phyloP scores from a whole-genome alignment of 2,888 invertebrate genomes.

The Cabera pusaria region DNA sequence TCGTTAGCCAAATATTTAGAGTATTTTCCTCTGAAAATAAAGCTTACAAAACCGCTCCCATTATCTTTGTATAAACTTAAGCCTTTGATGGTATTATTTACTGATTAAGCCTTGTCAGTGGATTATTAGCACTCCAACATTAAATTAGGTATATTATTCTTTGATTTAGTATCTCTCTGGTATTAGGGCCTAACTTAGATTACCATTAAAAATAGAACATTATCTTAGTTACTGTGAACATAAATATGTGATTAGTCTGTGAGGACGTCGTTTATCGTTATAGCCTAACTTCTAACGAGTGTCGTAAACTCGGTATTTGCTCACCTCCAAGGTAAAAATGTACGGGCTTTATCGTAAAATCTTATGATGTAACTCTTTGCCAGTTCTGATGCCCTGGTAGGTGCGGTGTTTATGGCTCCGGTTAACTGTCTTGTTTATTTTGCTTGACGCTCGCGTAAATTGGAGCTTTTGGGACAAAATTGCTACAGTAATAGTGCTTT shows the following conservation, averaged over 20 bases:
- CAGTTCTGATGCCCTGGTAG: conserved; percentile 38
- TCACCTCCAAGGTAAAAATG: conserved; percentile 59
- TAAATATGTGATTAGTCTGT: conserved; percentile 20
- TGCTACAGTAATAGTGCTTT: conserved; percentile 12
- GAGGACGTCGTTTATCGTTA: conserved; percentile 67
- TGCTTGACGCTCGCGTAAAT: conserved; percentile 23
- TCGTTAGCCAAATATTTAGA: too few species aligned
- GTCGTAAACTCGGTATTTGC: conserved; percentile 76
- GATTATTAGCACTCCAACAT: too few species aligned
- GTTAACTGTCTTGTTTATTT: conserved; percentile 30
- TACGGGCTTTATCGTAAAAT: conserved; percentile 55
- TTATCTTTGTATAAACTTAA: too few species aligned
- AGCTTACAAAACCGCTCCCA: too few species aligned
- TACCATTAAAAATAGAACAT: not conserved
- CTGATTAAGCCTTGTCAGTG: too few species aligned
- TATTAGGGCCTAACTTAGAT: too few species aligned
- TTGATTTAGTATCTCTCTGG: too few species aligned
- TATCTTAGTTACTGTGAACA: conserved; percentile 4
- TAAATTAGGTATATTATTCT: too few species aligned
- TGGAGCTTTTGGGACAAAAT: conserved; percentile 20
- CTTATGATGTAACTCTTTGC: conserved; percentile 54
- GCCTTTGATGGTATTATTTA: too few species aligned
- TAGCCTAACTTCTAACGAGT: conserved; percentile 75
- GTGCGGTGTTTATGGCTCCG: conserved; percentile 25
- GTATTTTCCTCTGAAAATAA: too few species aligned